Conservation (phyloP, 2,797 vertebrate genomes). For the Spatula clypeata region DNA sequence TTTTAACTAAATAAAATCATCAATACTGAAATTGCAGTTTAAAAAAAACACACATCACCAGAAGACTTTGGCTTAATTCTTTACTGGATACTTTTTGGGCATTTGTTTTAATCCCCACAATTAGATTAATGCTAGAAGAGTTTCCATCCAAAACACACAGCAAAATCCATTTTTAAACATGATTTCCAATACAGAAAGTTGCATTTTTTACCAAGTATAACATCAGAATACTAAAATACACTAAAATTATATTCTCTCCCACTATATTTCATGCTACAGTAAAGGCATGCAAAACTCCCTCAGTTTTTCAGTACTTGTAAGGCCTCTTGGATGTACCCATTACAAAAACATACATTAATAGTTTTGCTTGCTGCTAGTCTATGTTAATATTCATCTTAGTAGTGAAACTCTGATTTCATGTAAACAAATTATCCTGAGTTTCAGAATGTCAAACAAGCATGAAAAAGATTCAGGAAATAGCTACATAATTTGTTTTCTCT, state of each 20-base stretch:
- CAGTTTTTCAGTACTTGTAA: conserved; percentile 39
- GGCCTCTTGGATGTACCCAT: conserved; percentile 18
- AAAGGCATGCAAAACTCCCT: conserved; percentile 1
- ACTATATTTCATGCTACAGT: background rate
- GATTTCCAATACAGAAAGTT: background rate
- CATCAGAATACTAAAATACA: background rate
- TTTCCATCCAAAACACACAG: background rate
- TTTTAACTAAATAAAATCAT: background rate
- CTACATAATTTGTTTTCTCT: conserved; percentile 50
- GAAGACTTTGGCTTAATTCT: background rate
- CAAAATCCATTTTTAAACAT: background rate
- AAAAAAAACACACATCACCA: background rate
- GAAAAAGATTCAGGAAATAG: conserved; percentile 55
- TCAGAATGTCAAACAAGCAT: conserved; percentile 26
- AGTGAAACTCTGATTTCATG: conserved; percentile 43
- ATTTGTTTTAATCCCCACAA: background rate
- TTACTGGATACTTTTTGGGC: background rate
- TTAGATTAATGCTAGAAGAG: background rate
- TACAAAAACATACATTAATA: conserved; percentile 38
- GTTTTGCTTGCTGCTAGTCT: conserved; percentile 27
- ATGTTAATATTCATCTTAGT: conserved; percentile 52
- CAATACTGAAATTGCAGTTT: background rate
- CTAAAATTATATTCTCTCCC: background rate
- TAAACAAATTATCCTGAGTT: conserved; percentile 62
- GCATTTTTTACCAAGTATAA: background rate